Base-by-base conservation (phyloP, 2,113 vertebrate species). In the Oceanodroma tethys region DNA sequence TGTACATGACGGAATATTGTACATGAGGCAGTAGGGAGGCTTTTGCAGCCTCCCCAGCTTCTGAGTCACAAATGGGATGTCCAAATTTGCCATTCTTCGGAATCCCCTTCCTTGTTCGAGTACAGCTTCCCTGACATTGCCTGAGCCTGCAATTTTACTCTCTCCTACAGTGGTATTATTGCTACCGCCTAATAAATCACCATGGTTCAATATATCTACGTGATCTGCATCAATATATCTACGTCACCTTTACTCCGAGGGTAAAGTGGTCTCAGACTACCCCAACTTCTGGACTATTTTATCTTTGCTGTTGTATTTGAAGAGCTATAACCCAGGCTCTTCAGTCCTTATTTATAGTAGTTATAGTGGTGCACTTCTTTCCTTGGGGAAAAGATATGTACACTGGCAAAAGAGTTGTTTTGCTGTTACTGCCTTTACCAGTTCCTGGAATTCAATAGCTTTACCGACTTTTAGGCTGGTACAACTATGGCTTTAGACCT, bases 371-470 rank as follows among this genome's bases (percentile, higher is more conserved):
- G 30, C 7, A 48, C 43, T 87, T 91, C 65, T 56, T 95, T 91
- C 76, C 66, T 67, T 47, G 55, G 73, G 52, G 47, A 89, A 78
- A 86, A 89, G 76, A 59, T 36, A 81, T 2, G 17, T 38, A 67
- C 30, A 47, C 55, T 68, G n/a, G 50, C 20, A 50, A 74, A 92
- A 71, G 10, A 20, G 34, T 40, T 91, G 47, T 58, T 95, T 95
- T 86, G 81, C 29, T 81, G n/a, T 78, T 87, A 43, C 52, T 81
- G 68, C 27, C 47, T 67, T 60, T 92, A 70, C 45, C 29, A 56
- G 70, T 94, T 91, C 76, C 93, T 91, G 94, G 65, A 95, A 94
- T 84, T 91, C 42, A 79, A 7, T 22, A 47, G 40, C 19, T 84
- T 87, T 81, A 22, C 53, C 81, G 42, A 47, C 20, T 81, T 90